Evolutionary conservation across 2,113 vertebrate species (phyloP).

Genomic region (Galemys pyrenaicus): DNA sequence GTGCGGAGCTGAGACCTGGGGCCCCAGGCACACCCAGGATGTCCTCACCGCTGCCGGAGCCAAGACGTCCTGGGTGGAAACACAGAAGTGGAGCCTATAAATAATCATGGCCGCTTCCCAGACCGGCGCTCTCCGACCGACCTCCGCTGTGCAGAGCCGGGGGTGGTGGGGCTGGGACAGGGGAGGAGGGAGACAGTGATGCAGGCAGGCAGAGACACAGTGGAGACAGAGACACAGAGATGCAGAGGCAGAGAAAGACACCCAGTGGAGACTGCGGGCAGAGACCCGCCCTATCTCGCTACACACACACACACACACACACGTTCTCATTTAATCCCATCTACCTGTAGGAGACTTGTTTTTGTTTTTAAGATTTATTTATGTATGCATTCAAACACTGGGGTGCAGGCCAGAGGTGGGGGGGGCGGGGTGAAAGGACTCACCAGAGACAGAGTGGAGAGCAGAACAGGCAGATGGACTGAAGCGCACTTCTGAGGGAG

Average conservation of each 20-base stretch:
- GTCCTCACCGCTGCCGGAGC: neutral
- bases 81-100: constrained; percentile 27
- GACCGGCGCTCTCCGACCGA: neutral
- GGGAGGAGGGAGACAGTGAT: neutral
- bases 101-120: constrained; percentile 24
- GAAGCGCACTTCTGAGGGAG: too few species aligned
- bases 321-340: neutral
- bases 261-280: neutral
- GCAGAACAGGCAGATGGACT: too few species aligned
- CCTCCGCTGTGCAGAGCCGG: neutral
- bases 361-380: too few species aligned
- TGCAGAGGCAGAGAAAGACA: neutral
- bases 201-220: neutral
- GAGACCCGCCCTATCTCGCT: too few species aligned
- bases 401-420: too few species aligned
- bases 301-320: too few species aligned
- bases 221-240: neutral
- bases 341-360: too few species aligned
- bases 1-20: neutral
- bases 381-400: too few species aligned
- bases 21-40: neutral
- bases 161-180: too few species aligned
- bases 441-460: too few species aligned
- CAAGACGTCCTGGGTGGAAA: constrained; percentile 7
- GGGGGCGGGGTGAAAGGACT: too few species aligned